Conservation (phyloP, 2,113 vertebrate species). For the Leucosticte australis region DNA sequence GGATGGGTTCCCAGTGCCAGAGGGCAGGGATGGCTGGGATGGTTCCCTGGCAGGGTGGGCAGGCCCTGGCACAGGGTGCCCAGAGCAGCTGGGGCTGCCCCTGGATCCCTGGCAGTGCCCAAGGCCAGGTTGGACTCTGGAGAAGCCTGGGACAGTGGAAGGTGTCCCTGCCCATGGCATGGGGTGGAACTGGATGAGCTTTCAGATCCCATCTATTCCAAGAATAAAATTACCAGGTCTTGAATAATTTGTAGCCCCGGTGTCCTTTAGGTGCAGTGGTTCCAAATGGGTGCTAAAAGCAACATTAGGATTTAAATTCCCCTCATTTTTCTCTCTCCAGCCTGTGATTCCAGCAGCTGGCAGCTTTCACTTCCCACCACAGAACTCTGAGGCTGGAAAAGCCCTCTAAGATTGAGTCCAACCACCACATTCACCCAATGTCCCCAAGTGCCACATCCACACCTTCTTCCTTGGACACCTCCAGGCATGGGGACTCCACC, state of each 20-base stretch:
- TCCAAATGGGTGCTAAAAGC: background rate
- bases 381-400: background rate
- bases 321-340: rapidly evolving
- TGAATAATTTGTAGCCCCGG: background rate
- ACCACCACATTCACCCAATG: background rate
- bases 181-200: background rate
- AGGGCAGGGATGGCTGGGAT: rapidly evolving
- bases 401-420: background rate
- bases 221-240: background rate
- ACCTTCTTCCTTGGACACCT: background rate
- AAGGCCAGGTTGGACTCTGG: background rate
- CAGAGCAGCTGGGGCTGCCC: background rate
- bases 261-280: background rate
- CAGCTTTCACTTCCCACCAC: background rate
- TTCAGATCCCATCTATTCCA: background rate
- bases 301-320: background rate
- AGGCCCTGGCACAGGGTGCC: background rate
- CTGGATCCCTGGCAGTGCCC: background rate
- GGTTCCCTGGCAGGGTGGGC: background rate
- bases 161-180: background rate
- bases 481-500: background rate
- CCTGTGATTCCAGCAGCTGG: rapidly evolving
- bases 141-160: background rate
- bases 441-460: no score
- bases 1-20: background rate